These are phyloP conservation scores for Coccyzus lansbergi DNA, from an alignment of 2,797 vertebrate species.

Conservation along the genomic window DNA sequence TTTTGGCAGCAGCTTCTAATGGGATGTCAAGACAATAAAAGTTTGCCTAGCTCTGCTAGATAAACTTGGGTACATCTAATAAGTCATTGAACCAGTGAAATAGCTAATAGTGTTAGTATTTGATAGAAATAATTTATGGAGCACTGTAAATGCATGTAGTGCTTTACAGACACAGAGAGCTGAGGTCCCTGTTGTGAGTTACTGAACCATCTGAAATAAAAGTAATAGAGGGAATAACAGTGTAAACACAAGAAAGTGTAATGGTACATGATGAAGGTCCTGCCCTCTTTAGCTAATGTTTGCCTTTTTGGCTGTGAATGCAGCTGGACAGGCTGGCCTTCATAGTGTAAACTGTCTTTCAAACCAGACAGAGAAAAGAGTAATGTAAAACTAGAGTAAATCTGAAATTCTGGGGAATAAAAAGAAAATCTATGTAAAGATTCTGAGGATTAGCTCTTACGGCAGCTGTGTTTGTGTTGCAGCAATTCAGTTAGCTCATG, in stretches of 20 bases:
- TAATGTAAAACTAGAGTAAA: not conserved
- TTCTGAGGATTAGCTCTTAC: not conserved
- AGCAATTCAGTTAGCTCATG: not conserved
- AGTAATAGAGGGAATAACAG: not conserved
- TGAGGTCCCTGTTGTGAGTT: not conserved
- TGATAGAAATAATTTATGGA: not conserved
- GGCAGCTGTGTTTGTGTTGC: not conserved
- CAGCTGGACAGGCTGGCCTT: not conserved
- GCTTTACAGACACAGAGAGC: not conserved
- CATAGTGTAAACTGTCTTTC: not conserved
- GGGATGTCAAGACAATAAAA: not conserved
- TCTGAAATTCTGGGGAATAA: not conserved
- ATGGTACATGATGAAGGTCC: not conserved
- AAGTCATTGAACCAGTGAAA: not conserved
- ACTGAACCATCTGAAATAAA: not conserved
- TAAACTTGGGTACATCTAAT: not conserved
- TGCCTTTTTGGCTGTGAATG: not conserved
- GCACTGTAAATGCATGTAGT: not conserved
- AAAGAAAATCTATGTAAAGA: not conserved
- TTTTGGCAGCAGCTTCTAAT: not conserved
- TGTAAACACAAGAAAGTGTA: not conserved
- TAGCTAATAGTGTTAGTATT: not conserved
- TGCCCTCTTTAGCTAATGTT: not conserved
- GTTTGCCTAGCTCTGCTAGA: not conserved
- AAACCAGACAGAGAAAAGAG: not conserved